Conservation (phyloP, 2,113 vertebrate genomes). For the Chrysemys picta region DNA sequence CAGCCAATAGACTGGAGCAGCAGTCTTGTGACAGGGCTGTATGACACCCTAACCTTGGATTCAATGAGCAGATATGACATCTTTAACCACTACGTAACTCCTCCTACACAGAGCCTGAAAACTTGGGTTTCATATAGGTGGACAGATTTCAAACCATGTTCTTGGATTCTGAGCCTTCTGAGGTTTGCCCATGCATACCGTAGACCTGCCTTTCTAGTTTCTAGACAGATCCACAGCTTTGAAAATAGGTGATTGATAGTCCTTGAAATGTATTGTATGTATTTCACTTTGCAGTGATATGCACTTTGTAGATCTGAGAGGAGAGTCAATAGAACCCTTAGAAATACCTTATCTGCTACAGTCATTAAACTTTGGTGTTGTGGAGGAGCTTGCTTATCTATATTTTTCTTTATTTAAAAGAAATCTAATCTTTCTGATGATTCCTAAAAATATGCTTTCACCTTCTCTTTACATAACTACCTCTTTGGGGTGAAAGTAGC, state of each 20-base stretch:
- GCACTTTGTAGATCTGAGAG: background rate
- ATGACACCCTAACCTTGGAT: background rate
- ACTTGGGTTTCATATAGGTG: background rate
- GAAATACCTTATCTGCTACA: background rate
- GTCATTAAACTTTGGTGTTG: background rate
- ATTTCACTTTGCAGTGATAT: background rate
- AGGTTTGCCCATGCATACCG: background rate
- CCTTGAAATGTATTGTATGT: background rate
- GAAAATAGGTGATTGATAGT: background rate
- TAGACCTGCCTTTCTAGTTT: background rate
- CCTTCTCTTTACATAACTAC: background rate
- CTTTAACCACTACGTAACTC: background rate
- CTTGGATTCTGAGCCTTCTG: background rate
- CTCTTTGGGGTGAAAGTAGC: background rate
- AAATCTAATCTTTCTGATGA: background rate
- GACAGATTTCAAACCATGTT: background rate
- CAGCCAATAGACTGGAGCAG: background rate
- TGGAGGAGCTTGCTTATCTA: background rate
- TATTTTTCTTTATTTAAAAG: background rate
- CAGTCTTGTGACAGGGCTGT: background rate
- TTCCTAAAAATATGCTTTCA: background rate
- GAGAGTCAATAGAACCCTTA: background rate
- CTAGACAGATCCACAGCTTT: background rate
- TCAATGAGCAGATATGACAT: background rate
- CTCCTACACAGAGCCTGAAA: background rate